Conservation (phyloP, 2,113 vertebrate genomes). For the Crocuta crocuta region DNA sequence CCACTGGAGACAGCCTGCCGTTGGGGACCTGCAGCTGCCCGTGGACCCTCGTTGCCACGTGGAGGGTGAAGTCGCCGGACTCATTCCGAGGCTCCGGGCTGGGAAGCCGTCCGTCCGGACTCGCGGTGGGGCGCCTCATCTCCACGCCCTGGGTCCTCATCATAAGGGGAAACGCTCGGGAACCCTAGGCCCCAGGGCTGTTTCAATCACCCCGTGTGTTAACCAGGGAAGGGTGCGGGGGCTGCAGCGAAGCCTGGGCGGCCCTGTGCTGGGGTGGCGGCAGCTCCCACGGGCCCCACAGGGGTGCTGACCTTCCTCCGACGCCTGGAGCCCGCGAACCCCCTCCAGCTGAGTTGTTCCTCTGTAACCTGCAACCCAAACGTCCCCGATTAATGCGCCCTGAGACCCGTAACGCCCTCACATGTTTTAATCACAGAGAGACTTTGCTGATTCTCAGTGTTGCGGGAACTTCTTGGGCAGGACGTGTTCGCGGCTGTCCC, state of each 20-base stretch:
- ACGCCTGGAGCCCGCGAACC: no score
- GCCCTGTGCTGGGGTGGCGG: not conserved
- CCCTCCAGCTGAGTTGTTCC: not conserved
- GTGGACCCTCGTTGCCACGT: not conserved
- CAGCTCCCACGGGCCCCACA: not conserved
- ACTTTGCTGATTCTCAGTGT: accelerated
- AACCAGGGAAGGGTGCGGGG: not conserved
- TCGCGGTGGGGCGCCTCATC: accelerated
- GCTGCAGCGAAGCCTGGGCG: not conserved
- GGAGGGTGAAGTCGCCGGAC: not conserved
- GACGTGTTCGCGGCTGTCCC: not conserved
- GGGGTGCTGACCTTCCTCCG: no score
- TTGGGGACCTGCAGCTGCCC: not conserved
- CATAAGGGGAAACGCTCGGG: no score
- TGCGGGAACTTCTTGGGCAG: not conserved
- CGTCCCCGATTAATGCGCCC: accelerated
- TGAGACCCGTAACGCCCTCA: accelerated
- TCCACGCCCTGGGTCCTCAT: not conserved
- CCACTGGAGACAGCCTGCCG: not conserved
- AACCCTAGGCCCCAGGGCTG: no score
- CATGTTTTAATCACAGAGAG: accelerated
- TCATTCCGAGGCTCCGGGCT: not conserved
- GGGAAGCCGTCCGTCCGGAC: accelerated
- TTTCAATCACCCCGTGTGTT: not conserved
- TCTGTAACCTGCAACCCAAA: not conserved